Evolutionary conservation across 2,797 vertebrate genomes (phyloP).

Genomic region (Steatocranus sp.): DNA sequence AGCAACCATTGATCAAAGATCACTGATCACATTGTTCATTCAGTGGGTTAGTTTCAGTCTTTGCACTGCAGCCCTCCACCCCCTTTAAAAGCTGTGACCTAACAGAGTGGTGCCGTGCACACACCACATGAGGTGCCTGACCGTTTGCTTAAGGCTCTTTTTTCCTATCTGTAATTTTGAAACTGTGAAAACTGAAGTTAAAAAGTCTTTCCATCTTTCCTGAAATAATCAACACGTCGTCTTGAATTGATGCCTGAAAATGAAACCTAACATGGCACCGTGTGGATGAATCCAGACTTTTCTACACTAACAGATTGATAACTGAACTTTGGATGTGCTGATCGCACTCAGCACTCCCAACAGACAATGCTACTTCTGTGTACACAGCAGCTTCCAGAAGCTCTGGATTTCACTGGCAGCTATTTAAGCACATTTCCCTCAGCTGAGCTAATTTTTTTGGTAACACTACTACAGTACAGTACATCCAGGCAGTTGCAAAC

Average conservation of each 20-base stretch:
- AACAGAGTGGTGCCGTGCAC: background rate
- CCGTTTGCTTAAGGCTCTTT: rapidly evolving
- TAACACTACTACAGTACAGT: background rate
- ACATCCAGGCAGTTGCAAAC: background rate
- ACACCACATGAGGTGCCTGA: rapidly evolving
- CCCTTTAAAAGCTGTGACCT: background rate
- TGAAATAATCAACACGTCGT: background rate
- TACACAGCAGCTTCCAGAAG: conserved; percentile 20
- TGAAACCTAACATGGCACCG: background rate
- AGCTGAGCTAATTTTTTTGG: background rate
- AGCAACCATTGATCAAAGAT: background rate
- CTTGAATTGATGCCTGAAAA: background rate
- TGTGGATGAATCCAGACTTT: background rate
- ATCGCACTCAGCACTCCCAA: background rate
- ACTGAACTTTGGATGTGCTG: background rate
- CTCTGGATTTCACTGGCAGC: background rate
- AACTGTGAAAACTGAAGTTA: background rate
- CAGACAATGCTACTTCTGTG: conserved; percentile 33
- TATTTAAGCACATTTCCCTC: background rate
- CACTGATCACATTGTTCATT: rapidly evolving
- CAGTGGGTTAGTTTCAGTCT: background rate
- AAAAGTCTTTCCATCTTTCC: background rate
- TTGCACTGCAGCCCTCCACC: no score
- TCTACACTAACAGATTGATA: background rate
- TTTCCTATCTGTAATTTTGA: background rate